phyloP scores from a whole-genome alignment of 2,113 vertebrate genomes.

The zebrafish (Danio rerio) region DNA sequence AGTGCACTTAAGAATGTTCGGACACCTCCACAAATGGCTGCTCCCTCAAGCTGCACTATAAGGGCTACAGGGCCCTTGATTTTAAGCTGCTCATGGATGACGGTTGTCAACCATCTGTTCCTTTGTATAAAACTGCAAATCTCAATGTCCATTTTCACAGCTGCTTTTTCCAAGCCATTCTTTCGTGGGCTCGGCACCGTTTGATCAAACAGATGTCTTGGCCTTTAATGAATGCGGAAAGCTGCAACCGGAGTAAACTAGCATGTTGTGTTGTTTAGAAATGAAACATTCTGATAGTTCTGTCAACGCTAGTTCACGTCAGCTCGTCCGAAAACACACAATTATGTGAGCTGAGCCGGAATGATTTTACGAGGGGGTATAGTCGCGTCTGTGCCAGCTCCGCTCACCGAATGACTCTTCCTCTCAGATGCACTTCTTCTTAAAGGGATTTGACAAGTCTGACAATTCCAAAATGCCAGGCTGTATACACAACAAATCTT shows the following conservation, averaged over 20 bases:
- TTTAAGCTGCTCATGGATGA: not conserved
- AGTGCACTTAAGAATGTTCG: no score
- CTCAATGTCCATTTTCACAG: not conserved
- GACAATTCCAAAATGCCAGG: not conserved
- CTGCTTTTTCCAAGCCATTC: not conserved
- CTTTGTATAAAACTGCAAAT: not conserved
- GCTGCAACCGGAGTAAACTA: no score
- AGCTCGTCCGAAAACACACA: constrained; percentile 8
- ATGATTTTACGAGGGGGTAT: not conserved
- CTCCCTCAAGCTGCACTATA: no score
- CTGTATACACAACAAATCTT: constrained; percentile 24
- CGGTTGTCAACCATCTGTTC: not conserved
- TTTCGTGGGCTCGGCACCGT: not conserved
- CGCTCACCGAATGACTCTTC: not conserved
- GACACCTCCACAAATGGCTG: no score
- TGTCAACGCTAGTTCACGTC: not conserved
- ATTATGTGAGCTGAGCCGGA: constrained; percentile 34
- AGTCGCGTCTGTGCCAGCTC: not conserved
- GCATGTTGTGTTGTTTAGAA: no score
- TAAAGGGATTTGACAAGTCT: constrained; percentile 28
- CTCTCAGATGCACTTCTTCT: not conserved
- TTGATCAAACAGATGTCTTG: constrained; percentile 24
- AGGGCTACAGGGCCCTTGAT: not conserved
- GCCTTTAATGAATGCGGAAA: constrained; percentile 17
- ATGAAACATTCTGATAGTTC: not conserved